These are phyloP conservation scores for Conops quadrifasciatus DNA, from an alignment of 2,888 invertebrate genomes.

Conservation along the genomic window DNA sequence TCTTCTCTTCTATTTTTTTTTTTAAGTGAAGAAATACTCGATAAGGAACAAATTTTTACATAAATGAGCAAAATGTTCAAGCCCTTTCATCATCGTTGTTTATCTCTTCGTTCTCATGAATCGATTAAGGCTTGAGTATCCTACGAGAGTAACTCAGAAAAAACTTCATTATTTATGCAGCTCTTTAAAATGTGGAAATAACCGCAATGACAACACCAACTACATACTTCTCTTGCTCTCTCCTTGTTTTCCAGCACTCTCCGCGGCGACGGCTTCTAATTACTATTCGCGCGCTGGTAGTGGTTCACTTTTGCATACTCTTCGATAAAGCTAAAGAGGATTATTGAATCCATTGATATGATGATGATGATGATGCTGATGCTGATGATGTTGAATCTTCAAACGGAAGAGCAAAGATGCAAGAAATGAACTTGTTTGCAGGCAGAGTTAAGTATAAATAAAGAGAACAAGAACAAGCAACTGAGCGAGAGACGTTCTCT, in stretches of 20 bases:
- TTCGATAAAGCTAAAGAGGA: constrained; percentile 47
- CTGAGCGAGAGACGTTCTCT: background rate
- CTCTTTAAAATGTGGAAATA: constrained; percentile 11
- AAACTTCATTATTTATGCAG: constrained; percentile 10
- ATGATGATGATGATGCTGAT: constrained; percentile 5
- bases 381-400: background rate
- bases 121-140: background rate
- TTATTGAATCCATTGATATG: constrained; percentile 53
- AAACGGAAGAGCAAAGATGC: background rate
- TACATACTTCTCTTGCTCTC: background rate
- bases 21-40: too few relatives aligned
- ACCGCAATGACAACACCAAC: background rate
- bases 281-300: background rate
- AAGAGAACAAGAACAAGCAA: background rate
- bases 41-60: too few relatives aligned
- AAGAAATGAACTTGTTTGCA: background rate
- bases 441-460: background rate
- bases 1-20: too few relatives aligned
- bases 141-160: background rate
- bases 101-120: background rate
- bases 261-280: background rate
- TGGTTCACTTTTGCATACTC: background rate
- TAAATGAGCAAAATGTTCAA: too few relatives aligned
- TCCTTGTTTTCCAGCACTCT: background rate
- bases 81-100: too few relatives aligned